These are phyloP conservation scores for Hyphantria cunea DNA, from an alignment of 1,140 invertebrate genomes.

Conservation along the genomic window DNA sequence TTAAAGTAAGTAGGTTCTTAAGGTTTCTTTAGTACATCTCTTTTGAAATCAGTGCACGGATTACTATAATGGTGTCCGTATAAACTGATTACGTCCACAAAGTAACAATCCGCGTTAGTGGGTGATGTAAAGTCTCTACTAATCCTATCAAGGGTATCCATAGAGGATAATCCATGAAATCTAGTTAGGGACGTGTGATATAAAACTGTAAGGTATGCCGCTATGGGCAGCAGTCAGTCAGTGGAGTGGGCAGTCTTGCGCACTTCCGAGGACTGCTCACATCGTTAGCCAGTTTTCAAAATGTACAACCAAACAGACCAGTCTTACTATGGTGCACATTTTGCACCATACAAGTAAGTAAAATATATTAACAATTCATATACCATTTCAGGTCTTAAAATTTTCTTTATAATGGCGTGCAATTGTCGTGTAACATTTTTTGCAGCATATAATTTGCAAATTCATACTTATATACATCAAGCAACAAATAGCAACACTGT, in stretches of 20 bases:
- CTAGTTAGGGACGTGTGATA: slow-evolving; percentile 58
- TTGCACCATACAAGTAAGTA: slow-evolving; percentile 64
- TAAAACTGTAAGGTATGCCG: slow-evolving; percentile 47
- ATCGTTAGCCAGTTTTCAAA: slow-evolving; percentile 39
- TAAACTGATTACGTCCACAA: slow-evolving; percentile 14
- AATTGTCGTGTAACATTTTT: too few species aligned
- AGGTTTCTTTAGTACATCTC: slow-evolving; percentile 46
- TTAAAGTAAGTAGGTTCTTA: slow-evolving; percentile 15
- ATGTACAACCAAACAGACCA: slow-evolving; percentile 67
- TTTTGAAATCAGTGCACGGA: slow-evolving; percentile 30
- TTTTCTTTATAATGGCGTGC: slow-evolving; percentile 13
- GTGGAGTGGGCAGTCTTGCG: slow-evolving; percentile 58
- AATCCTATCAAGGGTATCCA: slow-evolving; percentile 68
- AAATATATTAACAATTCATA: neutral
- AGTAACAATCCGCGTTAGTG: slow-evolving; percentile 53
- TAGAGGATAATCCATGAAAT: slow-evolving; percentile 65
- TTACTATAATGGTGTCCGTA: neutral
- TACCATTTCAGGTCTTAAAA: neutral
- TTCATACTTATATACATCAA: too few species aligned
- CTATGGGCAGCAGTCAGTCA: slow-evolving; percentile 68
- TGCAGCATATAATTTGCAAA: too few species aligned
- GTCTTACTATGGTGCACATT: slow-evolving; percentile 63
- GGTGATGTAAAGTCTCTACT: slow-evolving; percentile 48
- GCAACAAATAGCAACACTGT: too few species aligned
- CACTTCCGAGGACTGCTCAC: slow-evolving; percentile 78